Base-by-base conservation (phyloP, 2,113 vertebrate genomes). In the Heptranchias perlo region DNA sequence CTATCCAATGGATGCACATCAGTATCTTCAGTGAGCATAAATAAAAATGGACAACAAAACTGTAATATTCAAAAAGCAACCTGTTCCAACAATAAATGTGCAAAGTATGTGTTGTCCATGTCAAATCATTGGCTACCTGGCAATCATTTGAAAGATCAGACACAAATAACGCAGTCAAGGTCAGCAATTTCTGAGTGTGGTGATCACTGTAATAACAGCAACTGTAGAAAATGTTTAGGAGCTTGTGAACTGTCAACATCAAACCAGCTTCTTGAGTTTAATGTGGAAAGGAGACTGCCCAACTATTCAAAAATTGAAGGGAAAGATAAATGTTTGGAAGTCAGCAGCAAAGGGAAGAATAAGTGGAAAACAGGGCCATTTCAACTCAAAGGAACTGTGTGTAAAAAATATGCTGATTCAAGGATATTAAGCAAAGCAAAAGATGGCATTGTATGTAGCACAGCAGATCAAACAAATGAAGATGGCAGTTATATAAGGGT, bases 101-200 rank as follows among this genome's bases (percentile, higher is more conserved):
- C 95, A 21, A 96, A 49, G 2, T 47, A 62, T 31, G 23, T 96
- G 65, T 8, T 96, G 65, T 7, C 49, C 61, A 61, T 96, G 54
- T 96, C 31, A 0, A 35, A 54, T 23, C 67, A 58, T 7, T 52
- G 28, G 52, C 65, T 35, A 49, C 2, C 23, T 31, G 61, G 39
- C 39, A 93, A 73, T 52, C 39, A 95, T 1, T 35, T 69, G 64
- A 95, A 95, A 49, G 64, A 69, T 95, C 39, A 28, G 13, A 31
- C 4, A 2, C 47, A 93, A 23, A 44, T 5, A 69, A 52, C 8
- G 39, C 39, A 95, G 65, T 69, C 39, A 52, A 47, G 44, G 3
- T 31, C 44, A 73, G 28, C 11, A 5, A 52, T 95, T 13, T 95
- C 44, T 52, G 65, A 69, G 25, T 95, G 64, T 67, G 44, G 5